phyloP scores from a whole-genome alignment of 2,888 invertebrate genomes.

The Helleia helle region DNA sequence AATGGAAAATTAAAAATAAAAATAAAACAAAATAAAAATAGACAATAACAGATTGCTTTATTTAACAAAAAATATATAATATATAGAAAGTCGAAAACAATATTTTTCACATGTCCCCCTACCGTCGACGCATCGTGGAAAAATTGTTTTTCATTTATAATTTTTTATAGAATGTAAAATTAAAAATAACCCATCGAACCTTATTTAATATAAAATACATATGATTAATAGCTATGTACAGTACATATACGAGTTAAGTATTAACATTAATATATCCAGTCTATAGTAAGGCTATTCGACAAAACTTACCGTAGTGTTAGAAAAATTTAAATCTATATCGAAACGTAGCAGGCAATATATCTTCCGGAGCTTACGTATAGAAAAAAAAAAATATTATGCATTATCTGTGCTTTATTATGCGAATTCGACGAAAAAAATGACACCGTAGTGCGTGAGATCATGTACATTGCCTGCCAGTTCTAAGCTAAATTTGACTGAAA shows the following conservation, averaged over 20 bases:
- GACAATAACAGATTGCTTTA: conserved; percentile 74
- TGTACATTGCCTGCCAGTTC: conserved; percentile 68
- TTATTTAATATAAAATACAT: conserved; percentile 74
- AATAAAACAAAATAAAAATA: conserved; percentile 45
- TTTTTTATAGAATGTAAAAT: conserved; percentile 66
- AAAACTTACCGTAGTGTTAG: conserved; percentile 68
- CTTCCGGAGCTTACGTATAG: conserved; percentile 23
- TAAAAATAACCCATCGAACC: conserved; percentile 72
- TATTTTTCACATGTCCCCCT: conserved; percentile 57
- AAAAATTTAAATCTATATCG: conserved; percentile 44
- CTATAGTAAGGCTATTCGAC: conserved; percentile 73
- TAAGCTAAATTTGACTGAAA: conserved; percentile 49
- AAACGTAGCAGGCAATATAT: conserved; percentile 64
- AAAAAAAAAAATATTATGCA: conserved; percentile 48
- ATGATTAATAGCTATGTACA: conserved; percentile 73
- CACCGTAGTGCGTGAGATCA: conserved; percentile 66
- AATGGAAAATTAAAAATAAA: conserved; percentile 52
- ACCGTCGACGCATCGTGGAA: conserved; percentile 46
- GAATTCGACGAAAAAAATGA: conserved; percentile 39
- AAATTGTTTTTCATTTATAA: conserved; percentile 46
- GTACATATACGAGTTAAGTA: conserved; percentile 69
- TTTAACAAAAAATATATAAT: conserved; percentile 75
- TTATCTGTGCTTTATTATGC: conserved; percentile 47
- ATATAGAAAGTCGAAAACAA: conserved; percentile 66
- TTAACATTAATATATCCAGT: conserved; percentile 70